A percentile compares a stretch with the other conserved stretches of the same genome.
phyloP scores from a whole-genome alignment of 2,888 invertebrate genomes.

The Clitarchus hookeri region DNA sequence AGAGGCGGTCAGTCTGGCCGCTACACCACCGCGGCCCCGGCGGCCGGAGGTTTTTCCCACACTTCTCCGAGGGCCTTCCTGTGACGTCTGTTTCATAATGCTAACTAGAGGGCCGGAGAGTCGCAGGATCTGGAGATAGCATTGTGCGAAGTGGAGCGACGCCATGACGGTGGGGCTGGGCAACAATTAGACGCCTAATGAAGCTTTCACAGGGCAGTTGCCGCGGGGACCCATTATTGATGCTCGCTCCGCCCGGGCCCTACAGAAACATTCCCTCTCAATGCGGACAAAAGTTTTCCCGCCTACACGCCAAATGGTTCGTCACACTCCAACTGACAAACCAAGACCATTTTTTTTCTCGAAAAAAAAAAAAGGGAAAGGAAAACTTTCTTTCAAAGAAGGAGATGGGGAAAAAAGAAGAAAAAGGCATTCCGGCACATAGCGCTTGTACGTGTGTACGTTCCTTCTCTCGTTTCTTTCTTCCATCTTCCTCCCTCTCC shows the following conservation, averaged over 20 bases:
- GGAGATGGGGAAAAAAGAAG: background rate
- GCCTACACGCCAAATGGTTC: background rate
- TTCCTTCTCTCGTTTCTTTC: background rate
- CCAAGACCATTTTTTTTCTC: background rate
- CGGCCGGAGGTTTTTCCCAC: background rate
- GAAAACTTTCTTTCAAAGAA: background rate
- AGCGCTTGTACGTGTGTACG: slow-evolving; percentile 7
- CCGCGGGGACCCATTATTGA: background rate
- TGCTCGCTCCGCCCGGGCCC: background rate
- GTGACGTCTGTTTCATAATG: background rate
- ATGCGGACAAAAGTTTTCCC: slow-evolving; percentile 1
- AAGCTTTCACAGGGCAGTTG: background rate
- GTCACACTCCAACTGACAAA: slow-evolving; percentile 14
- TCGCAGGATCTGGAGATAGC: background rate
- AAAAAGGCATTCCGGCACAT: background rate
- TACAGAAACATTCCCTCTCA: background rate
- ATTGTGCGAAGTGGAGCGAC: background rate
- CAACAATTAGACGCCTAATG: slow-evolving; percentile 14
- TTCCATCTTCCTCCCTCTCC: background rate
- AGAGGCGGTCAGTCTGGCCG: too few species aligned
- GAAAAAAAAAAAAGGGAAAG: background rate
- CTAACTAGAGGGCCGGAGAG: background rate
- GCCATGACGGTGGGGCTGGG: background rate
- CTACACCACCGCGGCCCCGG: too few species aligned
- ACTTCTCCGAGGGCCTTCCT: background rate